These are phyloP conservation scores for Parnassius smintheus DNA, from an alignment of 2,888 invertebrate species.

Conservation along the genomic window DNA sequence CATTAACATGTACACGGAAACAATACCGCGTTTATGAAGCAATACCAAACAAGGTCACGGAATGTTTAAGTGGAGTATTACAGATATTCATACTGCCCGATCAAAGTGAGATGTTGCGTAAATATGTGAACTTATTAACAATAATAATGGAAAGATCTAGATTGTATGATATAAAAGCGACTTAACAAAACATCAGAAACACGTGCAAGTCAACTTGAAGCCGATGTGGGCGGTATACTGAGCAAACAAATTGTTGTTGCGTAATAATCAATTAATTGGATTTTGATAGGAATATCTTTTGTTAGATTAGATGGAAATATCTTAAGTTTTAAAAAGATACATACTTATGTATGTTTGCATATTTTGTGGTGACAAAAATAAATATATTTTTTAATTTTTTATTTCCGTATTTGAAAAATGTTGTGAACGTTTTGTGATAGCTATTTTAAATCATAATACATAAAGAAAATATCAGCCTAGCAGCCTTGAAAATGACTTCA, in stretches of 20 bases:
- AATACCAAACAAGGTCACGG: constrained; percentile 12
- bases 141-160: constrained; percentile 21
- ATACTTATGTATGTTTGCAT: not conserved
- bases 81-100: not conserved
- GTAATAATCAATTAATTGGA: constrained; percentile 1
- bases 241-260: constrained; percentile 7
- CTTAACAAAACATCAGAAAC: constrained; percentile 3
- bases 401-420: too few species aligned
- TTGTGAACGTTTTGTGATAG: too few species aligned
- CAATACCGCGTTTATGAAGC: constrained; percentile 9
- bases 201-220: constrained; percentile 16
- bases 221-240: constrained; percentile 6
- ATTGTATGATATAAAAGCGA: constrained; percentile 11
- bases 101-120: constrained; percentile 13
- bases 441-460: too few species aligned
- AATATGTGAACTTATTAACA: constrained; percentile 13
- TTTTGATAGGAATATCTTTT: constrained; percentile 1
- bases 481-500: too few species aligned
- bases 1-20: constrained; percentile 24
- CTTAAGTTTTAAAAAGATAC: not conserved
- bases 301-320: not conserved
- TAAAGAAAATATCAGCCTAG: too few species aligned
- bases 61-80: not conserved
- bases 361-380: too few species aligned
- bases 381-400: too few species aligned